Evolutionary conservation across 2,113 vertebrate genomes (phyloP).

Genomic region (Pteruthius melanotis): DNA sequence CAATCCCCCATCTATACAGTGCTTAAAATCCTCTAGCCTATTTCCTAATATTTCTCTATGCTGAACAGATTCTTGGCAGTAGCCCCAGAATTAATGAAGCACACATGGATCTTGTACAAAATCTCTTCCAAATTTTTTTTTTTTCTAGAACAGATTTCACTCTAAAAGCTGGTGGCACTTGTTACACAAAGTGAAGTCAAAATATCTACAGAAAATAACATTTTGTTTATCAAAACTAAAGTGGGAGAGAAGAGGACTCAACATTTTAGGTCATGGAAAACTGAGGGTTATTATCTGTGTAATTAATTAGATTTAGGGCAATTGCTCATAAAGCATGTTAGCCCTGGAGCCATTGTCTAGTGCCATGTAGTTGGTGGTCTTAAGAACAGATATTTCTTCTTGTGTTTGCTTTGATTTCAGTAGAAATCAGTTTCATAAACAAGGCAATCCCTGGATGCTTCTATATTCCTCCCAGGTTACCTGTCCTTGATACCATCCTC

Average conservation of each 20-base stretch:
- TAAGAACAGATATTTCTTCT: neutral
- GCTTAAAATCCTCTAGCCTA: neutral
- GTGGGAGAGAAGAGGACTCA: neutral
- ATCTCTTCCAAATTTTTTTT: neutral
- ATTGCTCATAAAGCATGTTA: neutral
- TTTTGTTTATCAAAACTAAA: neutral
- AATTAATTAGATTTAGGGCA: neutral
- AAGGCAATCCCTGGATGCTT: neutral
- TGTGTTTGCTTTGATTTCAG: neutral
- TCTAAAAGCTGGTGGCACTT: neutral
- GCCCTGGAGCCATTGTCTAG: neutral
- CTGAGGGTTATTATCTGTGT: neutral
- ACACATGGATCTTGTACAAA: neutral
- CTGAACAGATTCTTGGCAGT: neutral
- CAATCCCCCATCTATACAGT: neutral
- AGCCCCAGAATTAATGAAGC: neutral
- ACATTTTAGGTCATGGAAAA: neutral
- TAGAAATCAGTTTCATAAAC: neutral
- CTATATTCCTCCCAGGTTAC: neutral
- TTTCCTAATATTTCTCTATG: neutral
- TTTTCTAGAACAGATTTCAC: neutral
- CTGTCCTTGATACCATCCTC: neutral
- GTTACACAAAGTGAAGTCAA: neutral
- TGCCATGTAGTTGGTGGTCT: neutral
- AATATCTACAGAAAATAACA: neutral